These are phyloP conservation scores for Tragelaphus strepsiceros DNA, from an alignment of 2,113 vertebrate genomes.

Conservation along the genomic window DNA sequence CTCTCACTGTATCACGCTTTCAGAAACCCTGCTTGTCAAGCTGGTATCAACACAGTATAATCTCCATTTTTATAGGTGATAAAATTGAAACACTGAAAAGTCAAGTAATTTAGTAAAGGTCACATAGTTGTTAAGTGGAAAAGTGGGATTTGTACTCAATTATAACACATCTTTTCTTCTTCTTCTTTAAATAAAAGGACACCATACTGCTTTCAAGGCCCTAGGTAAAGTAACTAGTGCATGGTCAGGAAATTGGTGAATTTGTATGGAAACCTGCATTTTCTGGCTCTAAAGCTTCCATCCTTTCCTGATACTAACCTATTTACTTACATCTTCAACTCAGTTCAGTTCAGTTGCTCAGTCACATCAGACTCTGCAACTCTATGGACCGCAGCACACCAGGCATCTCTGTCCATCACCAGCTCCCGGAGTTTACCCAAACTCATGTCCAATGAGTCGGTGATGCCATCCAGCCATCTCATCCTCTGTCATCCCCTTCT, in stretches of 20 bases:
- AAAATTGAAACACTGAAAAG: not conserved
- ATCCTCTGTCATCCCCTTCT: not conserved
- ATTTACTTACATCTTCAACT: not conserved
- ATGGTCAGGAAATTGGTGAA: not conserved
- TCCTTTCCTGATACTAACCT: not conserved
- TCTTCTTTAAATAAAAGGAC: not conserved
- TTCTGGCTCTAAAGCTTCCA: not conserved
- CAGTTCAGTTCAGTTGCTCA: not conserved
- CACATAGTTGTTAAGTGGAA: not conserved
- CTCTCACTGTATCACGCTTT: too few relatives aligned
- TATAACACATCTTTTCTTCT: not conserved
- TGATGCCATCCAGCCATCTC: not conserved
- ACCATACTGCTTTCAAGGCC: not conserved
- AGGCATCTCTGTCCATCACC: not conserved
- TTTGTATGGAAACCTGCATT: not conserved
- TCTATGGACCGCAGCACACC: not conserved
- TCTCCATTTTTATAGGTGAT: not conserved
- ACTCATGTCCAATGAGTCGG: not conserved
- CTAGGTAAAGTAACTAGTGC: not conserved
- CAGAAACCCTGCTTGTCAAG: too few relatives aligned
- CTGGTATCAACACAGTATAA: not conserved
- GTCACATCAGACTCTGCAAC: rapidly evolving
- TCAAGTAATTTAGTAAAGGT: not conserved
- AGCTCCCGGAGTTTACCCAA: not conserved
- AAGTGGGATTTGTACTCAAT: not conserved